These are phyloP conservation scores for Amphiprion ocellaris DNA, from an alignment of 2,113 vertebrate species.

Conservation along the genomic window DNA sequence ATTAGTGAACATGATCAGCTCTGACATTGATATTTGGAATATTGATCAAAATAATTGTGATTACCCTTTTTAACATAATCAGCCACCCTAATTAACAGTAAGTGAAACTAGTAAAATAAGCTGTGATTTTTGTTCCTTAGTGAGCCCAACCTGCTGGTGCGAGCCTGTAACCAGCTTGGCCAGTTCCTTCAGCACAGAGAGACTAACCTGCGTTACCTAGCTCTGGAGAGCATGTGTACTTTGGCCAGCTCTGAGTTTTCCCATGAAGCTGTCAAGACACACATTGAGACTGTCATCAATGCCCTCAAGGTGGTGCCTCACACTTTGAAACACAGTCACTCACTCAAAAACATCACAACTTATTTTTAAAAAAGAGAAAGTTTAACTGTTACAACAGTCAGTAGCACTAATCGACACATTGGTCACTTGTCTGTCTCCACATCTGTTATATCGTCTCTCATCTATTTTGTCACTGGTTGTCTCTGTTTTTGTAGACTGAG, in stretches of 20 bases:
- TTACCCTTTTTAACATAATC: too few species aligned
- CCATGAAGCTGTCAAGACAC: slow-evolving; percentile 88
- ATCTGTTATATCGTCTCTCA: background rate
- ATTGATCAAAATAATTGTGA: too few species aligned
- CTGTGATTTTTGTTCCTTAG: slow-evolving; percentile 52
- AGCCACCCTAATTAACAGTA: too few species aligned
- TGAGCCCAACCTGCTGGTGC: slow-evolving; percentile 87
- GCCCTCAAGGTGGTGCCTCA: slow-evolving; percentile 84
- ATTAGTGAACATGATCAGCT: too few species aligned
- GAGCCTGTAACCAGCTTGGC: slow-evolving; percentile 88
- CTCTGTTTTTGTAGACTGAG: slow-evolving; percentile 86
- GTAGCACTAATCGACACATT: background rate
- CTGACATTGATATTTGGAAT: too few species aligned
- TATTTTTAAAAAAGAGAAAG: background rate
- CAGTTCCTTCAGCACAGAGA: slow-evolving; percentile 90
- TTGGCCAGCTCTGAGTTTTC: slow-evolving; percentile 87
- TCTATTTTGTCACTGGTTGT: background rate
- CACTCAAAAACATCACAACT: background rate
- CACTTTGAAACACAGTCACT: background rate
- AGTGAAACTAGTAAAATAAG: background rate
- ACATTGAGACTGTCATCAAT: slow-evolving; percentile 90
- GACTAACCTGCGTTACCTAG: slow-evolving; percentile 90
- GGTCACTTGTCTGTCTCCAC: background rate
- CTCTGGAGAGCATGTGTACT: slow-evolving; percentile 90
- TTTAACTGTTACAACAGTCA: background rate